These are phyloP conservation scores for Drosophila parthenogenetica DNA, from an alignment of 2,888 invertebrate species.

Conservation along the genomic window DNA sequence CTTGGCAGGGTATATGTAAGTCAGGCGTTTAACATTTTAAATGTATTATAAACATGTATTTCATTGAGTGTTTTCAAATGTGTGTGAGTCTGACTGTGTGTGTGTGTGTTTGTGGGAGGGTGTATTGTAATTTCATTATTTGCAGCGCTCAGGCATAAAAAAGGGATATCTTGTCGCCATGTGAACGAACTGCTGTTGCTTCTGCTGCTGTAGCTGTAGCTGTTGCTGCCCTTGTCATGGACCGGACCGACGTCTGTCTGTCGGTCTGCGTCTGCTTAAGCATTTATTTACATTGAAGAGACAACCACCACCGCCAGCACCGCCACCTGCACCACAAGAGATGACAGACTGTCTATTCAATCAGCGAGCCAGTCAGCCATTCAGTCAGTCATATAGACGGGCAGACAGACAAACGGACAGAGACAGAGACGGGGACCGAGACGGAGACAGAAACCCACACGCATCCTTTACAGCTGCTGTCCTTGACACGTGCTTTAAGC, in stretches of 20 bases:
- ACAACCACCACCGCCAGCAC: slow-evolving; percentile 7
- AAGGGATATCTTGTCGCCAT: slow-evolving; percentile 72
- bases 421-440: slow-evolving; percentile 1
- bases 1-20: slow-evolving; percentile 12
- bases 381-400: slow-evolving; percentile 39
- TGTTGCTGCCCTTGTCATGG: slow-evolving; percentile 36
- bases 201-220: slow-evolving; percentile 6
- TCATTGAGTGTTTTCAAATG: background rate
- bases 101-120: slow-evolving; percentile 15
- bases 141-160: slow-evolving; percentile 74
- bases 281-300: slow-evolving; percentile 64
- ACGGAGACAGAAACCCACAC: slow-evolving; percentile 22
- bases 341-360: slow-evolving; percentile 77
- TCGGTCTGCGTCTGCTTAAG: slow-evolving; percentile 53
- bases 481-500: slow-evolving; percentile 53
- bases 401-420: slow-evolving; percentile 24
- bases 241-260: slow-evolving; percentile 37
- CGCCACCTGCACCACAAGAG: slow-evolving; percentile 13
- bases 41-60: slow-evolving; percentile 2
- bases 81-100: background rate
- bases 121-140: slow-evolving; percentile 76
- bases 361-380: slow-evolving; percentile 60
- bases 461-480: slow-evolving; percentile 38
- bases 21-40: background rate
- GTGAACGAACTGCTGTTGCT: slow-evolving; percentile 37